phyloP scores from a whole-genome alignment of 2,797 vertebrate genomes.

The Hydrolagus colliei region DNA sequence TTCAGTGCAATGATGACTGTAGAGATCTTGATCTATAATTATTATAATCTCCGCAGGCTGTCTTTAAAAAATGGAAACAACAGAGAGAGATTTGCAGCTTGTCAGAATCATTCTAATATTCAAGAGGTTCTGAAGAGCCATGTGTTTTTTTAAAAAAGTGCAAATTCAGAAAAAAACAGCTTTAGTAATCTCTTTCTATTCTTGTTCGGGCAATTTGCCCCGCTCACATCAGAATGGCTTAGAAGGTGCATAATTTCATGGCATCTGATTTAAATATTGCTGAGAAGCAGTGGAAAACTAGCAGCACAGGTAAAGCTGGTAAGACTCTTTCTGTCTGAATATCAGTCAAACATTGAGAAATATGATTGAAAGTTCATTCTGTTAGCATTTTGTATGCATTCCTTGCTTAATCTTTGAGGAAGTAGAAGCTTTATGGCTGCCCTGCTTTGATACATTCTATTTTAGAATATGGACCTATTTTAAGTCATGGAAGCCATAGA shows the following conservation, averaged over 20 bases:
- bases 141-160: too few relatives aligned
- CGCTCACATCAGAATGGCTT: too few relatives aligned
- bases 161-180: too few relatives aligned
- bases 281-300: background rate
- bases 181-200: too few relatives aligned
- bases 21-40: background rate
- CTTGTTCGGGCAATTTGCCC: too few relatives aligned
- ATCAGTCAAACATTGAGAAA: background rate
- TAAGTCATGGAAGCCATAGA: too few relatives aligned
- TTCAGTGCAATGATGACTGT: background rate
- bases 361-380: background rate
- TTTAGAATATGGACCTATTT: too few relatives aligned
- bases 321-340: background rate
- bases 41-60: background rate
- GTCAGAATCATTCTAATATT: background rate
- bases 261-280: background rate
- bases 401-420: too few relatives aligned
- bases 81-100: background rate
- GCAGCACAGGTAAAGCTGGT: background rate
- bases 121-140: background rate
- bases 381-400: too few relatives aligned
- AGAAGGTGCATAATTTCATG: background rate
- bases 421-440: too few relatives aligned
- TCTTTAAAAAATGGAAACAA: background rate
- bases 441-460: too few relatives aligned